These are phyloP conservation scores for Pectinophora gossypiella DNA, from an alignment of 1,140 invertebrate species.

Conservation along the genomic window DNA sequence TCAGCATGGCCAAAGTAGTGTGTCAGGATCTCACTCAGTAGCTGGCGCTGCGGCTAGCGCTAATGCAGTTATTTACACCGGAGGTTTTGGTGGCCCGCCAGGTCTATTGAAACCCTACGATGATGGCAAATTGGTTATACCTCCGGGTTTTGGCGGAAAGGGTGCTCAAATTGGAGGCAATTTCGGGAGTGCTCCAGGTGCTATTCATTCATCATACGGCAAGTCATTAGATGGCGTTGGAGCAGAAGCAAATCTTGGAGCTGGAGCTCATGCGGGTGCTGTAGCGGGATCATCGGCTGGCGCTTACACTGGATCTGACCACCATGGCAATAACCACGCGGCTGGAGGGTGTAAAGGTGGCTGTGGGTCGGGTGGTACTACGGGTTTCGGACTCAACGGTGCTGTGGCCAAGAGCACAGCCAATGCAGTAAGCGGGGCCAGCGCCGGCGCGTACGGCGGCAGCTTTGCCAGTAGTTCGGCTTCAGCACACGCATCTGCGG, in stretches of 20 bases:
- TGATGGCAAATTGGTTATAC: slow-evolving; percentile 22
- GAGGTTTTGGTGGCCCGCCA: slow-evolving; percentile 59
- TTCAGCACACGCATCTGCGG: slow-evolving; percentile 48
- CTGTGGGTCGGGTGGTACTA: slow-evolving; percentile 6
- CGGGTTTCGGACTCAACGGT: slow-evolving; percentile 13
- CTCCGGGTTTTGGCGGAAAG: background rate
- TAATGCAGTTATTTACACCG: slow-evolving; percentile 47
- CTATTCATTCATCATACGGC: slow-evolving; percentile 2
- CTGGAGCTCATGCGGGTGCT: slow-evolving; percentile 25
- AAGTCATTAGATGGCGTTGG: slow-evolving; percentile 5
- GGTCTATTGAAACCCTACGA: slow-evolving; percentile 55
- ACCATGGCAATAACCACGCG: slow-evolving; percentile 4
- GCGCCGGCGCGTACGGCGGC: slow-evolving; percentile 20
- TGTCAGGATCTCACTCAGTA: slow-evolving; percentile 1
- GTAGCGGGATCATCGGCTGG: slow-evolving; percentile 17
- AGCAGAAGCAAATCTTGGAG: background rate
- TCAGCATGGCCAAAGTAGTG: slow-evolving; percentile 1
- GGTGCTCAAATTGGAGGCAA: background rate
- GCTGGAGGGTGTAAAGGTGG: slow-evolving; percentile 15
- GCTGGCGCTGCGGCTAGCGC: slow-evolving; percentile 31
- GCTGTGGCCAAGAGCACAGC: slow-evolving; percentile 44
- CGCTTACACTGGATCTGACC: slow-evolving; percentile 2
- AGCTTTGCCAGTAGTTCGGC: slow-evolving; percentile 46
- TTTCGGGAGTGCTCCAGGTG: background rate
- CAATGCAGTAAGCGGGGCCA: slow-evolving; percentile 21